These are phyloP conservation scores for Corticium candelabrum DNA, from an alignment of 37 sponge, comb jelly and placozoan genomes.

Conservation along the genomic window DNA sequence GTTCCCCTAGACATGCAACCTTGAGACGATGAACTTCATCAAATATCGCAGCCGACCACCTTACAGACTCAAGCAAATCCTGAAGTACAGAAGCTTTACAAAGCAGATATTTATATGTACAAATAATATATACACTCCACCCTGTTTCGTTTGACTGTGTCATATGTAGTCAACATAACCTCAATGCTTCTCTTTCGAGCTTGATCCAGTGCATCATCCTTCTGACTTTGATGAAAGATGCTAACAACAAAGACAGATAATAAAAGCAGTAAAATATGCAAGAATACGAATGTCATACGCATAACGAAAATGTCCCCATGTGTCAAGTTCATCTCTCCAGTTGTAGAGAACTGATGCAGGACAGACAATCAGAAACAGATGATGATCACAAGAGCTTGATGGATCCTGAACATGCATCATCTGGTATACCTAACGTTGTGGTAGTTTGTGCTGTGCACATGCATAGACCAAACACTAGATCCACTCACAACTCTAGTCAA, in stretches of 20 bases:
- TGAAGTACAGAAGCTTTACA: no score
- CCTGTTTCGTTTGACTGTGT: slow-evolving; percentile 29
- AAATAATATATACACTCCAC: no score
- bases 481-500: no score
- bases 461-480: no score
- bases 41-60: neutral
- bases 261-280: no score
- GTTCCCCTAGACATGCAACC: no score
- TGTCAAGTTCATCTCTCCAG: slow-evolving; percentile 38
- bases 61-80: no score
- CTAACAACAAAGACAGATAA: slow-evolving; percentile 9
- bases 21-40: neutral
- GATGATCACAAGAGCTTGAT: no score
- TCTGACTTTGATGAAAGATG: slow-evolving; percentile 17
- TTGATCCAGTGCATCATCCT: slow-evolving; percentile 18
- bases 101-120: no score
- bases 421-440: neutral
- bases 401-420: neutral
- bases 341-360: slow-evolving; percentile 39
- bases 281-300: slow-evolving; percentile 10
- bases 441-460: slow-evolving; percentile 19
- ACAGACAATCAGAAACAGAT: slow-evolving; percentile 23
- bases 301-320: slow-evolving; percentile 41
- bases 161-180: slow-evolving; percentile 39
- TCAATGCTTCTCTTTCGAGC: slow-evolving; percentile 21